These are phyloP conservation scores for Pithys albifrons DNA, from an alignment of 2,113 vertebrate species.

Conservation along the genomic window DNA sequence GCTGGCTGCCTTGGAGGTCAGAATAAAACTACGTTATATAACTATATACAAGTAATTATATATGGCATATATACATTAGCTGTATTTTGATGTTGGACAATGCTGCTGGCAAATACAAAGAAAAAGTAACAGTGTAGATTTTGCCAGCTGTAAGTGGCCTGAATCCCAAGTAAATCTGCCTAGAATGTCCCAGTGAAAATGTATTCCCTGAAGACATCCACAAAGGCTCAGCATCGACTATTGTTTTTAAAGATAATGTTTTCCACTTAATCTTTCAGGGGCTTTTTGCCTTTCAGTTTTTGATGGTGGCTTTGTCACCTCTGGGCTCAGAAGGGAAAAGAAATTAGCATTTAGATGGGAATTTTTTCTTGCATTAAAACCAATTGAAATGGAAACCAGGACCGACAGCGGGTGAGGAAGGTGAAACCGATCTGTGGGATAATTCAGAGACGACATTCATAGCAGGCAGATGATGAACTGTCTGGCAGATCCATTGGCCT, in stretches of 20 bases:
- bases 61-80: no score
- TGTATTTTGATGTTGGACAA: not conserved
- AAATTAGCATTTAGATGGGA: slow-evolving; percentile 78
- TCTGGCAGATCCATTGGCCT: slow-evolving; percentile 32
- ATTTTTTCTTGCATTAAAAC: slow-evolving; percentile 62
- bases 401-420: slow-evolving; percentile 12
- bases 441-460: slow-evolving; percentile 63
- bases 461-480: slow-evolving; percentile 42
- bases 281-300: slow-evolving; percentile 14
- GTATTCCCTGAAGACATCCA: not conserved
- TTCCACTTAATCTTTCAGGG: slow-evolving; percentile 66
- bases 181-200: not conserved
- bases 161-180: slow-evolving; percentile 39
- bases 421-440: slow-evolving; percentile 18
- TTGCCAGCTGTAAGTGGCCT: not conserved
- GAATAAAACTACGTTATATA: not conserved
- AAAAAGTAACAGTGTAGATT: not conserved
- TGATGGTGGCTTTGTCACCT: slow-evolving; percentile 68
- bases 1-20: not conserved
- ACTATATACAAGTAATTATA: not conserved
- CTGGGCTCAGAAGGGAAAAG: slow-evolving; percentile 63
- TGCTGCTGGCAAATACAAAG: not conserved
- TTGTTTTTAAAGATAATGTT: slow-evolving; percentile 65
- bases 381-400: slow-evolving; percentile 63
- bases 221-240: not conserved